A percentile compares a stretch with the other conserved stretches of the same genome.
Conservation (phyloP, 2,888 invertebrate species). For the Mamestra brassicae region DNA sequence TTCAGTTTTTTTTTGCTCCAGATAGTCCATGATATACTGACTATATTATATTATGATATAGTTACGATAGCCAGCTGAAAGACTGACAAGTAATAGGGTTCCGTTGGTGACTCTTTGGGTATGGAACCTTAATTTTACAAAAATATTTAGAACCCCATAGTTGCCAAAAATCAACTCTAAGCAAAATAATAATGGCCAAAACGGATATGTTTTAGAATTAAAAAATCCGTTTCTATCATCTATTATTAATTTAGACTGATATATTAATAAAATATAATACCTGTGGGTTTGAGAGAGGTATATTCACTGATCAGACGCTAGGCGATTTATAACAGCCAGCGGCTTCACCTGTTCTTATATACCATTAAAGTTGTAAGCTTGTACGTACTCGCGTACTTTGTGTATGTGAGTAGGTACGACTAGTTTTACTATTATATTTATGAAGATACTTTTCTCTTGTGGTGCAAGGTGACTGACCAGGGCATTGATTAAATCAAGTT, state of each 20-base stretch:
- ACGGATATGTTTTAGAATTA: no score
- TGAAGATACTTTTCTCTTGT: constrained; percentile 36
- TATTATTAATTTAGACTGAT: no score
- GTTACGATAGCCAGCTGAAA: no score
- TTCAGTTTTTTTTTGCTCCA: no score
- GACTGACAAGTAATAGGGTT: no score
- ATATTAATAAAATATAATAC: constrained; percentile 15
- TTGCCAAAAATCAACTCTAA: background rate
- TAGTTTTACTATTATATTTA: constrained; percentile 34
- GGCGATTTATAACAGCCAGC: constrained; percentile 23
- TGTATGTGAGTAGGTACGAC: background rate
- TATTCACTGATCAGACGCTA: constrained; percentile 30
- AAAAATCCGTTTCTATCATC: no score
- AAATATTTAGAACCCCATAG: background rate
- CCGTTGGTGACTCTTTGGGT: no score
- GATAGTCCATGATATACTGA: no score
- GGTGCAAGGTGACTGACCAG: constrained; percentile 22
- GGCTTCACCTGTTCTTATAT: constrained; percentile 46
- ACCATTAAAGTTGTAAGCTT: constrained; percentile 37
- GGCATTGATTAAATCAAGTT: background rate
- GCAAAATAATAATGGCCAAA: background rate
- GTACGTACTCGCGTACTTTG: background rate
- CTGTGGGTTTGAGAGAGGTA: constrained; percentile 24
- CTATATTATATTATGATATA: no score
- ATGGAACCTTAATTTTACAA: background rate